Percentiles rank a stretch among this genome's conserved stretches.
phyloP scores from a whole-genome alignment of 2,797 vertebrate genomes.

The Pseudochaenichthys georgianus region DNA sequence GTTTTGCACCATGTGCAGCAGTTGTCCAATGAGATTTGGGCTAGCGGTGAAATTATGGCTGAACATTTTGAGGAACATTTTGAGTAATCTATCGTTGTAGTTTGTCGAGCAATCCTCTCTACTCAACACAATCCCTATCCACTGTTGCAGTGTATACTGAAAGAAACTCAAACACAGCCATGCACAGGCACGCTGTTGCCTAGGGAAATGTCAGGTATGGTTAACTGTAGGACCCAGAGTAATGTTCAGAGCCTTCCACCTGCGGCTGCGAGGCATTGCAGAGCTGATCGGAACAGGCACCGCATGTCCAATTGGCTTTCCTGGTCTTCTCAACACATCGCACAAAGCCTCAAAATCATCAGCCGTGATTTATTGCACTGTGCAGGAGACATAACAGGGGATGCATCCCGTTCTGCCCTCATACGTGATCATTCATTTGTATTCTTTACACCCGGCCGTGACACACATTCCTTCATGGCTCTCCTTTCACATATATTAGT shows the following conservation, averaged over 20 bases:
- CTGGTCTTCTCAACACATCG: constrained; percentile 47
- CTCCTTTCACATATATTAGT: not conserved
- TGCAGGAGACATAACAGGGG: not conserved
- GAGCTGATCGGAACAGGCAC: constrained; percentile 71
- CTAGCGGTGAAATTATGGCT: not conserved
- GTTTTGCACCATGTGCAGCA: constrained; percentile 50
- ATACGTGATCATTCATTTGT: constrained; percentile 13
- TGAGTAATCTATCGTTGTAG: not conserved
- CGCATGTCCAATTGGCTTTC: constrained; percentile 65
- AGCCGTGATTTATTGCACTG: constrained; percentile 30
- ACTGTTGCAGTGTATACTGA: constrained; percentile 6
- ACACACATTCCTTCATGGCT: constrained; percentile 10
- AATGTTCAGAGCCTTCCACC: constrained; percentile 69
- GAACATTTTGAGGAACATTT: constrained; percentile 5
- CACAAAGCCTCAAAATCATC: constrained; percentile 40
- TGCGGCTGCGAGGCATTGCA: constrained; percentile 53
- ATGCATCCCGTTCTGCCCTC: constrained; percentile 11
- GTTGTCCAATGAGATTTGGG: constrained; percentile 8
- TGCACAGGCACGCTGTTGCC: constrained; percentile 41
- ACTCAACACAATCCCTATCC: constrained; percentile 43
- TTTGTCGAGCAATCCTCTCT: constrained; percentile 25
- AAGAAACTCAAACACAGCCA: constrained; percentile 22
- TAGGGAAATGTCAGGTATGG: constrained; percentile 73
- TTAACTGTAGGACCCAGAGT: constrained; percentile 74
- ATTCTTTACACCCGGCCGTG: not conserved